Percentiles rank a stretch among this genome's conserved stretches.
Conservation (phyloP, 2,888 invertebrate genomes). For the Euproctis similis region DNA sequence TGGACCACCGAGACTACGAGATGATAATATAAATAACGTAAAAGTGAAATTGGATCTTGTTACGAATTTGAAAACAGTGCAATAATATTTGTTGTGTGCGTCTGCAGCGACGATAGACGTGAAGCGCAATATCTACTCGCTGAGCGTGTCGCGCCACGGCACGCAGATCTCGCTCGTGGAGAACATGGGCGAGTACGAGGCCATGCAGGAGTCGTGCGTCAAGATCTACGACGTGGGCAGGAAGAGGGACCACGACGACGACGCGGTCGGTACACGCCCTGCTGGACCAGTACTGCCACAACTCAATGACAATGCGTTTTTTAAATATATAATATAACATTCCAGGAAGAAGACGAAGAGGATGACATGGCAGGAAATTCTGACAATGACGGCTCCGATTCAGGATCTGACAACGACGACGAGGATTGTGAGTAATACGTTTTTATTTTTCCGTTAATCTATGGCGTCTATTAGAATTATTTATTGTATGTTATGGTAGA, state of each 20-base stretch:
- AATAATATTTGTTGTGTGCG: too few species aligned
- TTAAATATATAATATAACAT: not conserved
- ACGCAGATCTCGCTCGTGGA: slow-evolving; percentile 94
- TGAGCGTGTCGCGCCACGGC: slow-evolving; percentile 88
- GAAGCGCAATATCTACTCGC: slow-evolving; percentile 90
- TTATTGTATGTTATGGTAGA: too few species aligned
- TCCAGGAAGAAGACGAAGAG: slow-evolving; percentile 68
- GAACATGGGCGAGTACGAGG: slow-evolving; percentile 88
- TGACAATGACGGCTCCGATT: slow-evolving; percentile 68
- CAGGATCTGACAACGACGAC: slow-evolving; percentile 67
- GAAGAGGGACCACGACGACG: slow-evolving; percentile 88
- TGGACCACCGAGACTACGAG: too few species aligned
- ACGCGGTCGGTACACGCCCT: slow-evolving; percentile 6
- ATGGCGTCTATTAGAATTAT: too few species aligned
- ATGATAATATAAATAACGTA: too few species aligned
- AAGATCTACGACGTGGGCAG: slow-evolving; percentile 95
- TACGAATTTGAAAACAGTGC: too few species aligned
- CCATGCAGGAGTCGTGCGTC: slow-evolving; percentile 91
- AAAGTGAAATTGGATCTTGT: too few species aligned
- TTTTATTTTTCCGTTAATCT: too few species aligned
- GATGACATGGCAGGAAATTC: slow-evolving; percentile 63
- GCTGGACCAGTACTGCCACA: too few species aligned
- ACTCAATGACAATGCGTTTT: too few species aligned
- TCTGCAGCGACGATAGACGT: slow-evolving; percentile 91
- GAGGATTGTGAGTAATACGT: slow-evolving; percentile 63